phyloP scores from a whole-genome alignment of 2,888 invertebrate species.

The Nephrotoma guestfalica region DNA sequence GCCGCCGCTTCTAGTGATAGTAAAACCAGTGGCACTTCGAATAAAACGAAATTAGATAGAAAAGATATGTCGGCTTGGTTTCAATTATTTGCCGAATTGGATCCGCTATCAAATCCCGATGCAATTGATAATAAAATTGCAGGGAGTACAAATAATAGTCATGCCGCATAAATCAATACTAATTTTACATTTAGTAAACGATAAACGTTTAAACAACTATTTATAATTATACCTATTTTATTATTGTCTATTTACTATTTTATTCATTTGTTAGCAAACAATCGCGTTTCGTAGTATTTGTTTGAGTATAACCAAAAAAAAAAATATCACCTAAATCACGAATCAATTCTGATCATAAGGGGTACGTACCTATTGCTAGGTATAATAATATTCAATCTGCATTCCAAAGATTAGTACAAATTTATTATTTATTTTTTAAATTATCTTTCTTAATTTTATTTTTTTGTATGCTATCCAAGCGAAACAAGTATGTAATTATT shows the following conservation, averaged over 20 bases:
- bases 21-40: not conserved
- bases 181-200: not conserved
- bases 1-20: conserved; percentile 6
- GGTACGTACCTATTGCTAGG: not conserved
- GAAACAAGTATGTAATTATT: not conserved
- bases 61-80: conserved; percentile 58
- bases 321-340: not conserved
- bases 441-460: not conserved
- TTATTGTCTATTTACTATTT: not conserved
- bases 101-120: conserved; percentile 80
- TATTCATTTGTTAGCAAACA: not conserved
- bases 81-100: conserved; percentile 83
- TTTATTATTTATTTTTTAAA: not conserved
- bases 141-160: conserved; percentile 33
- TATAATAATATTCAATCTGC: not conserved
- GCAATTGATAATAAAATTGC: conserved; percentile 24
- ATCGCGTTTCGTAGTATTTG: not conserved
- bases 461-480: not conserved
- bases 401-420: not conserved
- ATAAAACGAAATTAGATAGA: conserved; percentile 23
- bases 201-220: not conserved
- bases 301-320: not conserved
- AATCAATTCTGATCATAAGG: not conserved
- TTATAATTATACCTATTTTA: not conserved
- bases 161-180: conserved; percentile 31